phyloP scores from a whole-genome alignment of 2,113 vertebrate genomes.

The Epinephelus fuscoguttatus region DNA sequence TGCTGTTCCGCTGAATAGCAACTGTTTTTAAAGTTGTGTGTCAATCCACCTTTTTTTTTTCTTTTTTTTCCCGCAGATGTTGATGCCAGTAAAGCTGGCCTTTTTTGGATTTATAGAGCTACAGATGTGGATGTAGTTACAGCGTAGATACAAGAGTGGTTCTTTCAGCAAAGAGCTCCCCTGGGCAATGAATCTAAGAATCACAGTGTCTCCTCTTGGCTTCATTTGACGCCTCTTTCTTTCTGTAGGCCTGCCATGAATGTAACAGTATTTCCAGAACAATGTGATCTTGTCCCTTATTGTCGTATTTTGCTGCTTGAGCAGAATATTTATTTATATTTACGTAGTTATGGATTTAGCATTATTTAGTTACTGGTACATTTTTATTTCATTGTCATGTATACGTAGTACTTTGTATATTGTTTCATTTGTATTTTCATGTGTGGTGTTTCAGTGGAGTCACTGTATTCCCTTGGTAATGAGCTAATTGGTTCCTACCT shows the following conservation, averaged over 20 bases:
- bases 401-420: no score
- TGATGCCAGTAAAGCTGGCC: slow-evolving; percentile 37
- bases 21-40: slow-evolving; percentile 38
- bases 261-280: slow-evolving; percentile 22
- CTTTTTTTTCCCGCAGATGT: background rate
- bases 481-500: no score
- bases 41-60: slow-evolving; percentile 28
- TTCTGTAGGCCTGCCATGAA: slow-evolving; percentile 11
- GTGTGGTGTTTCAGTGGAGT: no score
- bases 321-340: no score
- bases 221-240: slow-evolving; percentile 63
- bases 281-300: no score
- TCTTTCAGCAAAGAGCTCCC: slow-evolving; percentile 57
- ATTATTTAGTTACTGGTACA: no score
- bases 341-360: no score
- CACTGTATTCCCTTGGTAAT: no score
- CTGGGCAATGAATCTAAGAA: slow-evolving; percentile 49
- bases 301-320: no score
- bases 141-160: slow-evolving; percentile 45
- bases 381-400: no score
- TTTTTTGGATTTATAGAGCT: slow-evolving; percentile 53
- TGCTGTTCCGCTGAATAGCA: slow-evolving; percentile 8
- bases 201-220: slow-evolving; percentile 54
- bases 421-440: no score
- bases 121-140: slow-evolving; percentile 74